Percentiles rank a stretch among this genome's conserved stretches.
phyloP scores from a whole-genome alignment of 92 coral and sea anemone genomes.

The Heliopora coerulea region DNA sequence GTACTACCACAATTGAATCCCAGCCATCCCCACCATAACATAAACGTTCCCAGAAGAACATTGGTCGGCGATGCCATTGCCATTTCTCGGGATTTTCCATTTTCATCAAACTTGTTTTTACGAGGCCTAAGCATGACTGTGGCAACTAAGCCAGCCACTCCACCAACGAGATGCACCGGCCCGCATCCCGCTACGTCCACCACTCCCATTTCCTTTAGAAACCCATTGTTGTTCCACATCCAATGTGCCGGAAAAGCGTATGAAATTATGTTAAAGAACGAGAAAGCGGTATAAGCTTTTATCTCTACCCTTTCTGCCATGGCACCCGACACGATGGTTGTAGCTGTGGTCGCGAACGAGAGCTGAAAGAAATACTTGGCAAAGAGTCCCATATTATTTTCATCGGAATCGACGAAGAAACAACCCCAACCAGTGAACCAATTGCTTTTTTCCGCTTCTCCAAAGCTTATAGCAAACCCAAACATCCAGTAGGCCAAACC shows the following conservation, averaged over 20 bases:
- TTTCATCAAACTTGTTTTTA: constrained; percentile 58
- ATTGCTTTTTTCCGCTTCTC: constrained; percentile 47
- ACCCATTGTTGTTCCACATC: constrained; percentile 73
- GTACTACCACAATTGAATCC: constrained; percentile 83
- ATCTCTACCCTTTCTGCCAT: constrained; percentile 82
- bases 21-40: constrained; percentile 90
- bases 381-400: constrained; percentile 66
- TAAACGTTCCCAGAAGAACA: constrained; percentile 75
- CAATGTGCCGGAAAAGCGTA: constrained; percentile 84
- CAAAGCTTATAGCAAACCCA: constrained; percentile 85
- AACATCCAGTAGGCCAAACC: constrained; percentile 80
- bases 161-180: constrained; percentile 84
- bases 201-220: constrained; percentile 66
- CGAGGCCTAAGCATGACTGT: constrained; percentile 71
- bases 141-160: constrained; percentile 74
- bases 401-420: constrained; percentile 69
- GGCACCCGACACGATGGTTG: constrained; percentile 79
- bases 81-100: constrained; percentile 51
- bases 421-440: constrained; percentile 66
- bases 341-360: constrained; percentile 79
- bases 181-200: constrained; percentile 87
- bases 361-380: constrained; percentile 81
- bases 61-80: constrained; percentile 76
- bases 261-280: constrained; percentile 66
- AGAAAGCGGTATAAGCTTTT: constrained; percentile 72